Evolutionary conservation across 1,140 invertebrate species (phyloP), one percentile per base, ranked within the genome.

Genomic region (Tetragnatha versicolor): DNA sequence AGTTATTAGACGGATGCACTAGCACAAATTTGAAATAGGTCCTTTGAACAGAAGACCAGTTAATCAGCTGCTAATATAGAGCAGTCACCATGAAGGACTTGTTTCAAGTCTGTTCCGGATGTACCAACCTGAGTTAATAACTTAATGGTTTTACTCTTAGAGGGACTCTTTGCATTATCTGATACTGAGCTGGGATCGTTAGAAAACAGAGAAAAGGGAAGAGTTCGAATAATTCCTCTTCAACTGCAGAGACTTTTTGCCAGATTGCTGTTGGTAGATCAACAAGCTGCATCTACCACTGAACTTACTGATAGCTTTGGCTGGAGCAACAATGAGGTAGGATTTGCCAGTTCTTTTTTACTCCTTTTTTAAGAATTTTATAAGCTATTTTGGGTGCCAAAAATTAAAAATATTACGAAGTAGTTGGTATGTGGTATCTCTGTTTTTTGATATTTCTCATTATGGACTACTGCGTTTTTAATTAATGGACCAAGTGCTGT

Each of bases 291-390:
- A 10, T 76, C 70, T 31, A 80, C 79, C 9, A 51, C 53, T 20
- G 79, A 80, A 25, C 33, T 80, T n/a, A 80, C 79, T 25, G 72
- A 80, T 37, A 80, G 79, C 39, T 80, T 80, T 76, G 79, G 79
- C 20, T 80, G 79, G 79, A 61, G 25, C 27, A 69, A 70, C 25
- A 77, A 69, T 69, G 79, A 80, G 72, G 79, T 80, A 72, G 12
- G 0, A n/a, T n/a, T 60, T 35, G 25, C 3, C 12, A 22, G 14
- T 60, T 60, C 7, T 22, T 39, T 39, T 20, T 65, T 39, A 37
- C 14, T 65, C 42, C 5, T 10, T 5, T 29, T n/a, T 42, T n/a
- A 12, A 53, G 12, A 53, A 53, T 25, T 6, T 53, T 53, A 53
- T 53, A 12, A 53, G 22, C 22, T 9, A 42, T 53, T 53, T 53